These are phyloP conservation scores for Hyposmocoma kahamanoa DNA, from an alignment of 1,140 invertebrate species.

Conservation along the genomic window DNA sequence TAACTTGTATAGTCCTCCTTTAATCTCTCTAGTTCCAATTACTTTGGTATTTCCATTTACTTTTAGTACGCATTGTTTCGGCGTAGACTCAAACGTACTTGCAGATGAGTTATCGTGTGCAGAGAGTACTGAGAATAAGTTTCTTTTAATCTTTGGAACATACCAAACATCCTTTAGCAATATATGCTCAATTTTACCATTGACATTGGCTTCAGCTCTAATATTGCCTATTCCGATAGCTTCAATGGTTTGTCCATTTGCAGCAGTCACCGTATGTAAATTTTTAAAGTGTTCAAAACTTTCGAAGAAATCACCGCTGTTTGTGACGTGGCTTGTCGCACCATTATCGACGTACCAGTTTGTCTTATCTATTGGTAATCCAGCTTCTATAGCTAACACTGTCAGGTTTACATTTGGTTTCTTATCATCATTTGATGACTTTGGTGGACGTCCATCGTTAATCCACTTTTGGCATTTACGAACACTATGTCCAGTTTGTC, in stretches of 20 bases:
- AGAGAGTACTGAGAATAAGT: slow-evolving; percentile 15
- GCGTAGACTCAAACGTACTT: slow-evolving; percentile 6
- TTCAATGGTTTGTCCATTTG: neutral
- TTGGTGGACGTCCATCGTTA: slow-evolving; percentile 12
- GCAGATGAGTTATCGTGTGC: slow-evolving; percentile 10
- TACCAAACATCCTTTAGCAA: slow-evolving; percentile 8
- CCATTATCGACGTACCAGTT: slow-evolving; percentile 16
- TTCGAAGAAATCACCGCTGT: slow-evolving; percentile 1
- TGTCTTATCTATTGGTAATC: neutral
- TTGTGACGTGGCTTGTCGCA: slow-evolving; percentile 9
- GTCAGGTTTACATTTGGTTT: too few species aligned
- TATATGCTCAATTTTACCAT: neutral
- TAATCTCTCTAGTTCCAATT: neutral
- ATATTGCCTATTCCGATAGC: slow-evolving; percentile 4
- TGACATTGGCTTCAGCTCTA: neutral
- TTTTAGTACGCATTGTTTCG: neutral
- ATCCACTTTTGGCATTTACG: slow-evolving; percentile 16
- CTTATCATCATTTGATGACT: slow-evolving; percentile 3
- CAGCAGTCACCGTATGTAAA: slow-evolving; percentile 3
- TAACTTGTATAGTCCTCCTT: slow-evolving; percentile 6
- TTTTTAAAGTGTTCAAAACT: slow-evolving; percentile 1
- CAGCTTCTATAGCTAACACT: too few species aligned
- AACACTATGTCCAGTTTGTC: slow-evolving; percentile 12
- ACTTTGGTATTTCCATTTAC: neutral
- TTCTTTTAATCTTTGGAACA: slow-evolving; percentile 13